Base-by-base conservation (phyloP, 2,797 vertebrate species). In the Carapus acus region DNA sequence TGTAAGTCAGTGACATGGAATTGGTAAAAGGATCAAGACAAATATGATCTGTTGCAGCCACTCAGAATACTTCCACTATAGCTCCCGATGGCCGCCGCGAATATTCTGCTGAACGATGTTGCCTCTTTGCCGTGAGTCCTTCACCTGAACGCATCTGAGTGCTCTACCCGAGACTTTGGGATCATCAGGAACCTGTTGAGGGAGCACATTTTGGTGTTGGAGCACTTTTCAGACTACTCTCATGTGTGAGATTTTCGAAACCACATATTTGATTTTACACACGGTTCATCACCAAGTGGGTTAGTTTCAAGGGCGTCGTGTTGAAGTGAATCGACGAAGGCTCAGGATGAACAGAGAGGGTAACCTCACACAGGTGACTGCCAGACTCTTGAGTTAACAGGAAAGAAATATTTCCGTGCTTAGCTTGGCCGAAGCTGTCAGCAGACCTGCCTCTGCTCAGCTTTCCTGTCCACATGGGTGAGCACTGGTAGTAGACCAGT, bases 371-470 rank as follows among this genome's bases (percentile, higher is more conserved):
- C 69, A 79, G 71, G 73, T 72, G 69, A 81, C 75, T 78, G 81
- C 82, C 83, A 82, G 82, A 79, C 65, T 80, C 76, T 79, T 71
- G 72, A 83, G 77, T 85, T 83, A 84, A 84, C 85, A 86, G 82
- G 82, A 86, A 85, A 86, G 74, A 82, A 84, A 83, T 73, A 84
- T 86, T 88, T 86, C 84, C 71, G 67, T 81, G 83, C 82, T 85
- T 86, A 69, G 74, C 77, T 86, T 83, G 86, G 85, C 83, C 19
- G 46, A 67, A 8, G 17, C 56, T 58, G 59, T 63, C 56, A 74
- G 65, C 81, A 81, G 81, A 71, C 74, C 78, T 77, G 67, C 77
- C 65, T 82, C 66, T 75, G 71, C 82, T 83, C 70, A 80, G 77
- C 67, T 76, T 74, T 83, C 74, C 74, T 76, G 68, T 69, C 51